Percentiles rank a stretch among this genome's conserved stretches.
Evolutionary conservation across 2,113 vertebrate species (phyloP).

Genomic region (Vimba vimba): DNA sequence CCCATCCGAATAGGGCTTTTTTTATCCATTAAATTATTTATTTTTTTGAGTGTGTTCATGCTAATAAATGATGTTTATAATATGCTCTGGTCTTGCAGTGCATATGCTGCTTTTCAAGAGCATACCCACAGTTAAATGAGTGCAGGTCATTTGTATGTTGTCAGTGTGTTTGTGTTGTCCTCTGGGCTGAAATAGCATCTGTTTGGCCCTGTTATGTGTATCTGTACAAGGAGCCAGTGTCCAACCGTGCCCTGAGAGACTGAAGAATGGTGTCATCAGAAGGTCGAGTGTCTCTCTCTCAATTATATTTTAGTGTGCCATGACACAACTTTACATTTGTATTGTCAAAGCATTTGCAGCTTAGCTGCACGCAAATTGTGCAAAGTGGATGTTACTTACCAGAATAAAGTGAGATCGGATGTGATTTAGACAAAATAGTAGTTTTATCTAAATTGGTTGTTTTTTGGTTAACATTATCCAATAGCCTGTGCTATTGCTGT

Average conservation of each 20-base stretch:
- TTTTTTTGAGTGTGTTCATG: background rate
- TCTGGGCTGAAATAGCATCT: slow-evolving; percentile 43
- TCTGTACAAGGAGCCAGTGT: slow-evolving; percentile 44
- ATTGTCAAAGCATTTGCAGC: background rate
- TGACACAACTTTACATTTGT: background rate
- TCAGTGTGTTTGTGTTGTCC: slow-evolving; percentile 31
- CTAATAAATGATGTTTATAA: background rate
- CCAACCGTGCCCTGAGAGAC: slow-evolving; percentile 65
- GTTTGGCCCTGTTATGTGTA: slow-evolving; percentile 50
- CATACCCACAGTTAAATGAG: slow-evolving; percentile 9
- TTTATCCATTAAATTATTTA: background rate
- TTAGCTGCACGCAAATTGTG: background rate
- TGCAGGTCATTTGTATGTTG: slow-evolving; percentile 33
- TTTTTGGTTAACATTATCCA: too few relatives aligned
- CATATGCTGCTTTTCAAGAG: background rate
- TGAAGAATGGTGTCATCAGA: slow-evolving; percentile 72
- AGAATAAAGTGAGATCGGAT: too few relatives aligned
- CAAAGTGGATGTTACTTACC: background rate
- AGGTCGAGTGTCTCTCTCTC: slow-evolving; percentile 72
- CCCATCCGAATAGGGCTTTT: background rate
- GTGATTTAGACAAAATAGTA: too few relatives aligned
- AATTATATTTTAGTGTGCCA: background rate
- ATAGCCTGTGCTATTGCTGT: too few relatives aligned
- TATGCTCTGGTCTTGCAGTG: background rate
- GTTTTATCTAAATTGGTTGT: too few relatives aligned